Conservation (phyloP, 2,797 vertebrate species). For the Hydrolagus colliei region DNA sequence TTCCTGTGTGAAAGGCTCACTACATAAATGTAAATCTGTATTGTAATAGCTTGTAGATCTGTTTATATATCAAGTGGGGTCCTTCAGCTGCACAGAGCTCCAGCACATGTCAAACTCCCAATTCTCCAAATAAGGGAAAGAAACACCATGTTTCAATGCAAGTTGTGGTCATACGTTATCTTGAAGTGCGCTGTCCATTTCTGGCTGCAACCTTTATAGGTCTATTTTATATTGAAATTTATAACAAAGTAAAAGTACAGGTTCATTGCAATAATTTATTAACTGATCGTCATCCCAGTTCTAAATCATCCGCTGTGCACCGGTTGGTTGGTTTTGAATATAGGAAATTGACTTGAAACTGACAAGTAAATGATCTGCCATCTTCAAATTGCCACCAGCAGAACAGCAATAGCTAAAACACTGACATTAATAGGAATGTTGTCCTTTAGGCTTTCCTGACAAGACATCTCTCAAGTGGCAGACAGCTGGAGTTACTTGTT, state of each 20-base stretch:
- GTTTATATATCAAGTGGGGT: not conserved
- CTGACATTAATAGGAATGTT: conserved; percentile 16
- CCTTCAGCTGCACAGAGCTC: not conserved
- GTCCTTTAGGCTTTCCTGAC: not conserved
- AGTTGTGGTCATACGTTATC: not conserved
- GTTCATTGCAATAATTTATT: not conserved
- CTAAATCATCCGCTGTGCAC: not conserved
- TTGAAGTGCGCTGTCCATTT: not conserved
- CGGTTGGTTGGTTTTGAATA: conserved; percentile 12
- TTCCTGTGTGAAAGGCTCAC: not conserved
- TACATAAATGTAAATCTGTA: not conserved
- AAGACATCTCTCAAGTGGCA: not conserved
- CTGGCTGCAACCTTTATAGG: not conserved
- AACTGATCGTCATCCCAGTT: not conserved
- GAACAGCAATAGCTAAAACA: not conserved
- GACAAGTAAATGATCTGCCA: not conserved
- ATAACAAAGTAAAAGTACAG: not conserved
- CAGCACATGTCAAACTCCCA: not conserved
- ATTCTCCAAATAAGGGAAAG: not conserved
- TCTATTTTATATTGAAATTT: not conserved
- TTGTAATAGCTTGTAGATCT: not conserved
- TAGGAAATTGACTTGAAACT: conserved; percentile 21
- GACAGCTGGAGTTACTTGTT: conserved; percentile 11
- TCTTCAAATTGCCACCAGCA: conserved; percentile 14
- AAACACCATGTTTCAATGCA: not conserved